Evolutionary conservation across 1,140 invertebrate genomes (phyloP).

Genomic region (Papilio glaucus): DNA sequence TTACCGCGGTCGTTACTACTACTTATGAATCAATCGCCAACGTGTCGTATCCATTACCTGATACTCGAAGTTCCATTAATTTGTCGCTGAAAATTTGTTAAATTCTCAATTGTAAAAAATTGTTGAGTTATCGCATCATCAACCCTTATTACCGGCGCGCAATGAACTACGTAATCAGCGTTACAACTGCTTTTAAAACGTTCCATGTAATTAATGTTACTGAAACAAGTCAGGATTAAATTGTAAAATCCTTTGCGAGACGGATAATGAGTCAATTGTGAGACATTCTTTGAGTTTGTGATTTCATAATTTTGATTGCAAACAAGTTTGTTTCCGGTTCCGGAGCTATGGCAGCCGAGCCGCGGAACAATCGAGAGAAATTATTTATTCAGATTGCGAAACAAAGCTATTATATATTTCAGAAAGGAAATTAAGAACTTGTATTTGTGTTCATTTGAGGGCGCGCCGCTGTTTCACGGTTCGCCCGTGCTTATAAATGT

Average conservation of each 20-base stretch:
- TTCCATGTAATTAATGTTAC: not conserved
- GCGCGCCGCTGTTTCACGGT: too few relatives aligned
- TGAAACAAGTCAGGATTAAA: not conserved
- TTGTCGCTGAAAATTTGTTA: too few relatives aligned
- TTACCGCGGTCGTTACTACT: too few relatives aligned
- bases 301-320: slow-evolving; percentile 18
- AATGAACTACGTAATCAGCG: not conserved
- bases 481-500: too few relatives aligned
- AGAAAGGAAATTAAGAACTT: slow-evolving; percentile 7
- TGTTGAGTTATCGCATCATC: too few relatives aligned
- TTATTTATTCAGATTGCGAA: slow-evolving; percentile 15
- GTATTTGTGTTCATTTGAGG: not conserved
- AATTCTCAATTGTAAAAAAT: too few relatives aligned
- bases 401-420: slow-evolving; percentile 5
- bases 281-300: not conserved
- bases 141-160: too few relatives aligned
- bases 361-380: slow-evolving; percentile 9
- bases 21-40: too few relatives aligned
- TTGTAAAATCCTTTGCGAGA: not conserved
- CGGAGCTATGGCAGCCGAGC: not conserved
- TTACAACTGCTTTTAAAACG: not conserved
- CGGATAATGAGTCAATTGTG: slow-evolving; percentile 19
- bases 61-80: too few relatives aligned
- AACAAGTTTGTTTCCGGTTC: not conserved
- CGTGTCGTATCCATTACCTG: too few relatives aligned